Base-by-base conservation (phyloP, 2,888 invertebrate species). In the Zaprionus obscuricornis region DNA sequence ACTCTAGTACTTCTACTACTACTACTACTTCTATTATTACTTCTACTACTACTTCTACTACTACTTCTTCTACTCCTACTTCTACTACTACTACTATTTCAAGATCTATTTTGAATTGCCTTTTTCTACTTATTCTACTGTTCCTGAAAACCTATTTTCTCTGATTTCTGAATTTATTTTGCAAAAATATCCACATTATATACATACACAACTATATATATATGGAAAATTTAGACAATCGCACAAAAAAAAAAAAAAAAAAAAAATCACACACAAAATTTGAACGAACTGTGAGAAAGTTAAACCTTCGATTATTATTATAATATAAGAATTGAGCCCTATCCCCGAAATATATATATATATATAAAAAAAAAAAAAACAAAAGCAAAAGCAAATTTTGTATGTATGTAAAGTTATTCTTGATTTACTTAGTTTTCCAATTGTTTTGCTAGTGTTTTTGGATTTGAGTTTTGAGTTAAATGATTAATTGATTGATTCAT, bases 371-470 rank as follows among this genome's bases (percentile, higher is more conserved):
- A 36, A 43, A 39, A 24, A 51, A 42, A 37, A 34, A 27, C 0
- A 18, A 36, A 56, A 16, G 1, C 11, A 51, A 20, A 13, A 34
- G 13, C 52, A 51, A 43, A 58, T 64, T 50, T 74, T 83, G 86
- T 86, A 85, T 86, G 86, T 85, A 81, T 85, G 76, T 85, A 85
- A 81, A 68, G 58, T 69, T 70, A 55, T 26, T 17, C 27, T 64
- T 42, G 39, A 42, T 50, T 62, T 54, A 40, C 29, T 56, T 63
- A 7, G 24, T 33, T 66, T 77, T 70, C 66, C 39, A 69, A 60
- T 71, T 70, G n/a, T 68, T 66, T 69, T 64, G 64, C 72, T 69
- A 74, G 73, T 57, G 62, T 70, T 52, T n/a, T 43, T 31, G 4
- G 8, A 39, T 29, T 43, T 68, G 57, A 3, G 22, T 26, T 17